A percentile compares a stretch with the other conserved stretches of the same genome.
Conservation (phyloP, 2,888 invertebrate species). For the Drosophila borborema region DNA sequence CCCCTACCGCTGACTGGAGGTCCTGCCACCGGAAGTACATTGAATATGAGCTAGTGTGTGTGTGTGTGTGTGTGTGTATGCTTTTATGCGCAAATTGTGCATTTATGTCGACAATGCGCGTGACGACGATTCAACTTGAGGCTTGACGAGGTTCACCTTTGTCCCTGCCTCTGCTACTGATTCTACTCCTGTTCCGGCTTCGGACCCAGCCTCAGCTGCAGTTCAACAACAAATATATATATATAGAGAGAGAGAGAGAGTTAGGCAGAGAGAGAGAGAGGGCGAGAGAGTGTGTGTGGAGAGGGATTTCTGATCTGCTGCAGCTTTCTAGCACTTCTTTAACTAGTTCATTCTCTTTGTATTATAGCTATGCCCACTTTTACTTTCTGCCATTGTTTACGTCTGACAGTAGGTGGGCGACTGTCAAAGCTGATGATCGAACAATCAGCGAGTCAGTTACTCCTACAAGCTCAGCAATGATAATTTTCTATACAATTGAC, state of each 20-base stretch:
- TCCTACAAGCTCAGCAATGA: slow-evolving; percentile 6
- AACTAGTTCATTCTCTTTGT: slow-evolving; percentile 5
- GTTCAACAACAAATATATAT: slow-evolving; percentile 1
- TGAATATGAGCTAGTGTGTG: slow-evolving; percentile 57
- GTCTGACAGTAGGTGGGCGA: slow-evolving; percentile 37
- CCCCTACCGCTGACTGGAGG: slow-evolving; percentile 37
- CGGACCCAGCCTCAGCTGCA: slow-evolving; percentile 19
- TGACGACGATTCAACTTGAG: slow-evolving; percentile 58
- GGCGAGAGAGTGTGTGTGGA: neutral
- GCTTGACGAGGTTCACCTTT: slow-evolving; percentile 45
- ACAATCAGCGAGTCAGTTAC: slow-evolving; percentile 11
- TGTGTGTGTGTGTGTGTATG: slow-evolving; percentile 46
- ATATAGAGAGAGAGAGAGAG: neutral
- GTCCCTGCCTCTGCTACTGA: slow-evolving; percentile 17
- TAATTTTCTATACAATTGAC: neutral
- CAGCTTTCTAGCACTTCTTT: slow-evolving; percentile 9
- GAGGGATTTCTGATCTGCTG: slow-evolving; percentile 18
- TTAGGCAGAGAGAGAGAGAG: neutral
- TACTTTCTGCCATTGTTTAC: slow-evolving; percentile 54
- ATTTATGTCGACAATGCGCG: slow-evolving; percentile 76
- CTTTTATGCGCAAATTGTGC: slow-evolving; percentile 80
- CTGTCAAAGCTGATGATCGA: slow-evolving; percentile 54
- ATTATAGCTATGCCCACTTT: slow-evolving; percentile 52
- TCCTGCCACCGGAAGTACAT: slow-evolving; percentile 80
- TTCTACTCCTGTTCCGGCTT: slow-evolving; percentile 3